These are phyloP conservation scores for Heliconius erato DNA, from an alignment of 2,888 invertebrate genomes.

Conservation along the genomic window DNA sequence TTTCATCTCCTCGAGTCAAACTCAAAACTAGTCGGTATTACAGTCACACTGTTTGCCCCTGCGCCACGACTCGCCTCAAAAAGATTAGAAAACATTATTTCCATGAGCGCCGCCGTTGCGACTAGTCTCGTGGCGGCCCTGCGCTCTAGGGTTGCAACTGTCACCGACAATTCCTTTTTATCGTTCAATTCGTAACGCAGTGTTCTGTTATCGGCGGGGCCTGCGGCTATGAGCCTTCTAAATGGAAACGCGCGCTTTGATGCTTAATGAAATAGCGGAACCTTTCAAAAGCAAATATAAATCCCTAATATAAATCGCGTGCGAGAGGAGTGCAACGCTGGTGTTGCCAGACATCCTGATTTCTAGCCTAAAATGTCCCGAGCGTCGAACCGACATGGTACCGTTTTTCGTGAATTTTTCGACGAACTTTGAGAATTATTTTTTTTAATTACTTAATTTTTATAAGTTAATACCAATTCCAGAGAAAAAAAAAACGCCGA, in stretches of 20 bases:
- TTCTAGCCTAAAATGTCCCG: too few relatives aligned
- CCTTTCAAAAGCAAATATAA: constrained; percentile 47
- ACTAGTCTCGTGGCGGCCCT: constrained; percentile 49
- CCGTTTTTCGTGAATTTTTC: too few relatives aligned
- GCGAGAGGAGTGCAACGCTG: constrained; percentile 18
- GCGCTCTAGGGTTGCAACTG: constrained; percentile 50
- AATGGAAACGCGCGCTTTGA: constrained; percentile 56
- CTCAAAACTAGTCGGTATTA: too few relatives aligned
- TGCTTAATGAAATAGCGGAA: constrained; percentile 57
- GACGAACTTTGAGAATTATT: too few relatives aligned
- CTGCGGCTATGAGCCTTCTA: constrained; percentile 53
- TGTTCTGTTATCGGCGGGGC: constrained; percentile 47
- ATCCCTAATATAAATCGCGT: constrained; percentile 36
- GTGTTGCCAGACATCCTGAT: too few relatives aligned
- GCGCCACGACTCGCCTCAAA: too few relatives aligned
- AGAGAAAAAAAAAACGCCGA: too few relatives aligned
- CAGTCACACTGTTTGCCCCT: too few relatives aligned
- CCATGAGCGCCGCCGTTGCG: constrained; percentile 27
- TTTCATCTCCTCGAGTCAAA: too few relatives aligned
- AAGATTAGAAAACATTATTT: constrained; percentile 40
- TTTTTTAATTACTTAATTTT: too few relatives aligned
- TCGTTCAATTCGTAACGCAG: constrained; percentile 53
- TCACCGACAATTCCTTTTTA: constrained; percentile 57
- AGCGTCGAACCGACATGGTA: too few relatives aligned
- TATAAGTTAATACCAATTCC: too few relatives aligned